Conservation (phyloP, 2,113 vertebrate genomes). For the Onychostruthus taczanowskii region DNA sequence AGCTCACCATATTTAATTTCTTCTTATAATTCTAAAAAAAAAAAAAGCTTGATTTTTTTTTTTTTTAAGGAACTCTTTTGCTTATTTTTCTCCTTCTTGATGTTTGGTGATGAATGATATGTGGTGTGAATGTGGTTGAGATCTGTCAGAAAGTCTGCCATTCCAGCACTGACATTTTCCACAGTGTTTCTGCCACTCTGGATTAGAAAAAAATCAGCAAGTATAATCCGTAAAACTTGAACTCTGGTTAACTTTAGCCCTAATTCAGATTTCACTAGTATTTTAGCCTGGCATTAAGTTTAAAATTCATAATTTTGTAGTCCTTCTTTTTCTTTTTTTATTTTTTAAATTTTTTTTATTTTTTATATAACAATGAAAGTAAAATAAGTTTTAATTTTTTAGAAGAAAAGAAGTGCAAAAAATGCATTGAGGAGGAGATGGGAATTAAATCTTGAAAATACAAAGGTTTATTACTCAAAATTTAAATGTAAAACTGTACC, state of each 20-base stretch:
- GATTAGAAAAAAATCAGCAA: slow-evolving; percentile 7
- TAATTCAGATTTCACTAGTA: not conserved
- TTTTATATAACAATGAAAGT: not conserved
- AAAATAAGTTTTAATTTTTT: not conserved
- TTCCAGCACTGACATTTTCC: not conserved
- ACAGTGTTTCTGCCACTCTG: not conserved
- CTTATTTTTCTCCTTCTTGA: not conserved
- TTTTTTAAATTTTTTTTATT: not conserved
- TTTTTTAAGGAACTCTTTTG: not conserved
- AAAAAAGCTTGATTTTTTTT: not conserved
- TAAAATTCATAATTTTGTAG: not conserved
- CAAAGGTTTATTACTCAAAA: not conserved
- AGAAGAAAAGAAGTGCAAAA: not conserved
- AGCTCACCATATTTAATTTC: not conserved
- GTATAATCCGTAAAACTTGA: not conserved
- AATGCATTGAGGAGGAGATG: not conserved
- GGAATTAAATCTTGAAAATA: not conserved
- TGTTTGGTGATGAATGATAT: not conserved
- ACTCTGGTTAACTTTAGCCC: not conserved
- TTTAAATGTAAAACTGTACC: not conserved
- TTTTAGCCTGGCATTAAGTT: not conserved
- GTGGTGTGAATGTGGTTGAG: not conserved
- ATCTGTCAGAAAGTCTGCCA: slow-evolving; percentile 26
- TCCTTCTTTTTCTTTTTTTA: not conserved
- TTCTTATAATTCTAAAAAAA: not conserved